Evolutionary conservation across 92 coral and sea anemone species (phyloP), one percentile per base, ranked within the genome.

Genomic region (Paramuricea clavata): DNA sequence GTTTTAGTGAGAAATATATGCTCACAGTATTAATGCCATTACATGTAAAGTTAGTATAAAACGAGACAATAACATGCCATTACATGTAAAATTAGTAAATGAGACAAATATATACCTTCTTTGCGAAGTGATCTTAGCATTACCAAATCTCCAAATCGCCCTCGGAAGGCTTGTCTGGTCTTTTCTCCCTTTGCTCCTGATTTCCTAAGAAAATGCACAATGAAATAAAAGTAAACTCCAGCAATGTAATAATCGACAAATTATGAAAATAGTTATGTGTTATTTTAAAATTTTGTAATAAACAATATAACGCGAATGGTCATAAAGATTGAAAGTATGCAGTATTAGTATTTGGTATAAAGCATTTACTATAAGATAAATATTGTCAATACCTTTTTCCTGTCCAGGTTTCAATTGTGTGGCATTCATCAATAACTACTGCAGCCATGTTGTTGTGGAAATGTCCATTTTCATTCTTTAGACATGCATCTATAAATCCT

Each of bases 51-150:
- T n/a, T n/a, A n/a, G n/a, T n/a, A n/a, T n/a, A n/a, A n/a, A n/a
- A n/a, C n/a, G n/a, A n/a, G n/a, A n/a, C n/a, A n/a, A n/a, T n/a
- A n/a, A n/a, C n/a, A n/a, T n/a, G n/a, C n/a, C n/a, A 57, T 57
- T 57, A 57, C 25, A 57, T 57, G 3, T 10, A 25, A 64, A 4
- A 17, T 27, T 16, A 57, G n/a, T 5, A 57, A 57, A 57, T 39
- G 4, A 39, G 4, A 57, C 3, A 57, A 57, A 64, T 64, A 74
- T n/a, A 8, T 75, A 86, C 89, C 89, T 86, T 75, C 73, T 60
- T 86, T 86, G 62, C 89, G 75, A 64, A 86, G 75, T 13, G 89
- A 86, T 70, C 84, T 75, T 43, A 86, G 75, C 67, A 19, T 86
- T 60, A 76, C 89, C 82, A 86, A 72, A 16, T 86, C 83, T 25